Conservation (phyloP, 1,140 invertebrate species). For the Eupeodes corollae region DNA sequence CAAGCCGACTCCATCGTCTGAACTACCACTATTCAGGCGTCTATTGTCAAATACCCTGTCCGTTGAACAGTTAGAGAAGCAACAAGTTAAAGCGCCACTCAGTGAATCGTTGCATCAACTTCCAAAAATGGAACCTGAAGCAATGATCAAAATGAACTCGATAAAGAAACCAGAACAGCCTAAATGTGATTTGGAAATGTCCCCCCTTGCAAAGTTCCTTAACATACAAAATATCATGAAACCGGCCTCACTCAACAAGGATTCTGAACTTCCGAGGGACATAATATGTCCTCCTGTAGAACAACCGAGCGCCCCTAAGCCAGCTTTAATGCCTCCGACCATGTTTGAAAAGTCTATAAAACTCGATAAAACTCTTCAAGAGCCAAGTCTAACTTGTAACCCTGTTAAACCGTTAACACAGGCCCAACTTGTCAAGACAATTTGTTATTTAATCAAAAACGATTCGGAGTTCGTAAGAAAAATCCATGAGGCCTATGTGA, state of each 20-base stretch:
- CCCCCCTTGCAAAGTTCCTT: no score
- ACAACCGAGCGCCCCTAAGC: conserved; percentile 35
- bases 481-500: conserved; percentile 80
- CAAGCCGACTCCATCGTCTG: conserved; percentile 46
- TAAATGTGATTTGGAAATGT: no score
- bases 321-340: conserved; percentile 67
- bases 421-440: conserved; percentile 77
- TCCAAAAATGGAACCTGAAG: background rate
- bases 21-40: conserved; percentile 41
- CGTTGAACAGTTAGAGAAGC: conserved; percentile 80
- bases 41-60: conserved; percentile 57
- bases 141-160: background rate
- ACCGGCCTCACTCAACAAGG: background rate
- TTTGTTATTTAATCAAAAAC: conserved; percentile 75
- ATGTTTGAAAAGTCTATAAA: conserved; percentile 49
- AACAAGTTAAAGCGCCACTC: conserved; percentile 62
- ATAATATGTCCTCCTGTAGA: conserved; percentile 1
- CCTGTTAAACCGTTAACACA: conserved; percentile 2
- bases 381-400: background rate
- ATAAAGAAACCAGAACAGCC: background rate
- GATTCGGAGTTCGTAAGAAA: conserved; percentile 77
- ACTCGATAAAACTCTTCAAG: conserved; percentile 6
- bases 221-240: background rate
- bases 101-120: conserved; percentile 36
- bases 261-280: background rate